Conservation (phyloP, 2,888 invertebrate genomes). For the Polymixis lichenea region DNA sequence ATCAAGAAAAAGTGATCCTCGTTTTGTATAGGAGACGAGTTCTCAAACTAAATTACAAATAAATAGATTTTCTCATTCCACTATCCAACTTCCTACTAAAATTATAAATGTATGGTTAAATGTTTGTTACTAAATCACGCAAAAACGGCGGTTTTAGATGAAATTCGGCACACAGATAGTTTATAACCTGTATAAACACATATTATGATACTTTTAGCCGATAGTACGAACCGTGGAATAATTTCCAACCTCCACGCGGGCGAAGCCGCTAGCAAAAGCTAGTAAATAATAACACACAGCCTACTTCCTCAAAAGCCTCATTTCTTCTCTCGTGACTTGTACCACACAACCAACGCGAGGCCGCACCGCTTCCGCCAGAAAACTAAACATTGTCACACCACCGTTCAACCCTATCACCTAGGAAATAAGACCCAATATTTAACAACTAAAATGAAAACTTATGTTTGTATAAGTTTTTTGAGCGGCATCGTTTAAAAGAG, state of each 20-base stretch:
- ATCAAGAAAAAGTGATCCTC: too few relatives aligned
- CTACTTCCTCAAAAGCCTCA: slow-evolving; percentile 44
- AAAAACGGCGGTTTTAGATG: too few relatives aligned
- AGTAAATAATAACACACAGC: not conserved
- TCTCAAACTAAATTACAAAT: not conserved
- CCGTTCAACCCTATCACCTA: slow-evolving; percentile 57
- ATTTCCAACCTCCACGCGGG: too few relatives aligned
- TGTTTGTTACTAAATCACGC: too few relatives aligned
- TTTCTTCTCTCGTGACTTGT: slow-evolving; percentile 61
- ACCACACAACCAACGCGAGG: slow-evolving; percentile 76
- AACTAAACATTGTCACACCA: slow-evolving; percentile 63
- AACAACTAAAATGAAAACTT: slow-evolving; percentile 15
- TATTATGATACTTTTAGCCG: too few relatives aligned
- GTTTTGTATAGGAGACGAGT: not conserved
- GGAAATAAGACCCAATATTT: slow-evolving; percentile 59
- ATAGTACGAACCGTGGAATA: too few relatives aligned
- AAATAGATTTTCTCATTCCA: not conserved
- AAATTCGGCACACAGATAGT: too few relatives aligned
- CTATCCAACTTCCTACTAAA: too few relatives aligned
- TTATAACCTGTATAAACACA: too few relatives aligned
- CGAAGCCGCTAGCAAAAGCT: too few relatives aligned
- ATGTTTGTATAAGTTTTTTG: slow-evolving; percentile 69
- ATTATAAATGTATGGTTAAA: too few relatives aligned
- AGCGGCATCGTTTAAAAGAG: slow-evolving; percentile 79
- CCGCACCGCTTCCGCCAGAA: slow-evolving; percentile 80